These are phyloP conservation scores for Lordiphosa collinella DNA, from an alignment of 1,140 invertebrate genomes.

Conservation along the genomic window DNA sequence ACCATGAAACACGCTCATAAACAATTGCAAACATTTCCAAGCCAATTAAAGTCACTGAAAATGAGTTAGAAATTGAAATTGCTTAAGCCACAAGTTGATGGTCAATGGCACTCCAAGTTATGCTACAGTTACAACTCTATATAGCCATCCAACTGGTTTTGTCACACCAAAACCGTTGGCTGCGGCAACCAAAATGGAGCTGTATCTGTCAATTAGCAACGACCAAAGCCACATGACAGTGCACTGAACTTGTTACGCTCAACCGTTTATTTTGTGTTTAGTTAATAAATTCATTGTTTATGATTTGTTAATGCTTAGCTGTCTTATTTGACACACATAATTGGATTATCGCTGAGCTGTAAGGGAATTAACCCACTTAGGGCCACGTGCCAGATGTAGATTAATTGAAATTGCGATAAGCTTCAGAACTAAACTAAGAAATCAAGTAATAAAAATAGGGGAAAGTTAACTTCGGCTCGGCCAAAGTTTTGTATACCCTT, in stretches of 20 bases:
- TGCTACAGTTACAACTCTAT: constrained; percentile 51
- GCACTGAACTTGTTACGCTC: constrained; percentile 63
- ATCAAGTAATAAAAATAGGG: too few species aligned
- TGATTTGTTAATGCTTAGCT: constrained; percentile 45
- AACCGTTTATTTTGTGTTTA: constrained; percentile 11
- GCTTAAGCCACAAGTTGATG: constrained; percentile 33
- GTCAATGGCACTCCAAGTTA: constrained; percentile 55
- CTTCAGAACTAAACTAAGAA: too few species aligned
- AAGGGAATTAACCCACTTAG: constrained; percentile 46
- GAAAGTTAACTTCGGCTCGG: too few species aligned
- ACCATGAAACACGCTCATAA: constrained; percentile 58
- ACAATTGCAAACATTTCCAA: constrained; percentile 48
- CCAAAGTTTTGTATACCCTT: too few species aligned
- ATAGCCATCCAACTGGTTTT: constrained; percentile 43
- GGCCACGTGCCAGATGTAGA: not conserved
- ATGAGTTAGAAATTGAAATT: constrained; percentile 72
- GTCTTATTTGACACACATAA: constrained; percentile 41
- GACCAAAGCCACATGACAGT: constrained; percentile 32
- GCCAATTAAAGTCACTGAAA: constrained; percentile 57
- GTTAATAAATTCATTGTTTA: constrained; percentile 45
- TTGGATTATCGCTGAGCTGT: constrained; percentile 9
- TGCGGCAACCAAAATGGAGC: constrained; percentile 53
- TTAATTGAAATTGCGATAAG: too few species aligned
- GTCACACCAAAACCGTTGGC: constrained; percentile 32
- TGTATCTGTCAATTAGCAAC: constrained; percentile 60